Percentiles rank a stretch among this genome's conserved stretches.
These are phyloP conservation scores for Eupithecia pulchellata DNA, from an alignment of 2,888 invertebrate species.

Conservation along the genomic window DNA sequence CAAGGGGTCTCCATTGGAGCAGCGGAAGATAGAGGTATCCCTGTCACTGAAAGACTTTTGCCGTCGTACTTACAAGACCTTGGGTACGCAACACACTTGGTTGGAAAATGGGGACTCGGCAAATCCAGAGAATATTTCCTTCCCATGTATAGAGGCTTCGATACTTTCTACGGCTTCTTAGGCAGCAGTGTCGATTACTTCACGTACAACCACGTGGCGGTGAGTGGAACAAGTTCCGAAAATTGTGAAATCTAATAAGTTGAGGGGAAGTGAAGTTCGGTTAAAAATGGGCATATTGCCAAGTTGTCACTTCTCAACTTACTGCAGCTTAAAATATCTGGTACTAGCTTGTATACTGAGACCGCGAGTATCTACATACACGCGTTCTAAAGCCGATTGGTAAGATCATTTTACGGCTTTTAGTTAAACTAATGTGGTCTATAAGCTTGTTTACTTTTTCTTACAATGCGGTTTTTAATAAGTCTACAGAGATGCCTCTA, in stretches of 20 bases:
- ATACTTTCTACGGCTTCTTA: constrained; percentile 93
- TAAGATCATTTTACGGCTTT: not conserved
- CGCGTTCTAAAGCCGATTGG: not conserved
- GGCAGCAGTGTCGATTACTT: constrained; percentile 91
- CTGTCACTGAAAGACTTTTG: constrained; percentile 87
- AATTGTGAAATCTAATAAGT: constrained; percentile 24
- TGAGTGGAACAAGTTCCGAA: constrained; percentile 42
- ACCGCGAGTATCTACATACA: too few relatives aligned
- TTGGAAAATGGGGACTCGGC: constrained; percentile 96
- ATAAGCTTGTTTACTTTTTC: not conserved
- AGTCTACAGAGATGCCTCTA: not conserved
- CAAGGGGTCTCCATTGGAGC: constrained; percentile 63
- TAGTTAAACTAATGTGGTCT: not conserved
- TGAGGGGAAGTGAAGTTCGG: constrained; percentile 26
- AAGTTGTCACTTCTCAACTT: constrained; percentile 5
- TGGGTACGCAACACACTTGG: constrained; percentile 91
- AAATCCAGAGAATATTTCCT: constrained; percentile 88
- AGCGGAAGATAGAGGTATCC: constrained; percentile 89
- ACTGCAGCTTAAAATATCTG: constrained; percentile 5
- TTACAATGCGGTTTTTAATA: not conserved
- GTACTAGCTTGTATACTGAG: too few relatives aligned
- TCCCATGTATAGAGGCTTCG: constrained; percentile 90
- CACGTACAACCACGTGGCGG: constrained; percentile 84
- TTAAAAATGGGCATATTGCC: constrained; percentile 9
- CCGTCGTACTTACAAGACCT: constrained; percentile 88